Conservation (phyloP, 1,140 invertebrate genomes). For the Sycophila sp. region DNA sequence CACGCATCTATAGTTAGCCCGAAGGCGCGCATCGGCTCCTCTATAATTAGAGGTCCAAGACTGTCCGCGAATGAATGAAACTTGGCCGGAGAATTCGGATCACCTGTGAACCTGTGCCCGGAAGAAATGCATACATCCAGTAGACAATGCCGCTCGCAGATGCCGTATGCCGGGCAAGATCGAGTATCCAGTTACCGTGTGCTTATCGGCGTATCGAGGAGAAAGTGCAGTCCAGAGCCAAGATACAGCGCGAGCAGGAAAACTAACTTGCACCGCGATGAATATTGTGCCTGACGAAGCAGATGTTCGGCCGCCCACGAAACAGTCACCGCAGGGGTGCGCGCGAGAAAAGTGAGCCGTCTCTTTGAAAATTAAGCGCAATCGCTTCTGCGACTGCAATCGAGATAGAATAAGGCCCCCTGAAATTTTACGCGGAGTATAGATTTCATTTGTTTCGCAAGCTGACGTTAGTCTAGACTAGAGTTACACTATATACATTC, state of each 20-base stretch:
- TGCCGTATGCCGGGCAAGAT: no score
- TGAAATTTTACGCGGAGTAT: background rate
- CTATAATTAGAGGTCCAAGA: conserved; percentile 26
- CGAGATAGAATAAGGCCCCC: background rate
- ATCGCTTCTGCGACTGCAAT: background rate
- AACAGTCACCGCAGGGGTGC: background rate
- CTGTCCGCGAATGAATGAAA: conserved; percentile 26
- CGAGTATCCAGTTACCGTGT: no score
- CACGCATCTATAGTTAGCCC: conserved; percentile 1
- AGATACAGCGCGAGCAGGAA: background rate
- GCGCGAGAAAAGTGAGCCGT: background rate
- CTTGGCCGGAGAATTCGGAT: conserved; percentile 8
- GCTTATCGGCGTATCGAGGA: background rate
- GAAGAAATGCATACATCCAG: no score
- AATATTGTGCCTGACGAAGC: no score
- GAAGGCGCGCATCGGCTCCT: background rate
- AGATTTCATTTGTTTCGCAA: background rate
- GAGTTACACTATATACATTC: background rate
- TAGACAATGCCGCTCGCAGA: no score
- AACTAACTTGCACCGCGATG: background rate
- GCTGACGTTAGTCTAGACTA: background rate
- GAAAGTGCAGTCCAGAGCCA: background rate
- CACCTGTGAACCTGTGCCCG: no score
- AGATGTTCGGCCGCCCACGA: background rate
- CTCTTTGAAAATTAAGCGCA: background rate